Base-by-base conservation (phyloP, 2,888 invertebrate genomes). In the Acleris literana region DNA sequence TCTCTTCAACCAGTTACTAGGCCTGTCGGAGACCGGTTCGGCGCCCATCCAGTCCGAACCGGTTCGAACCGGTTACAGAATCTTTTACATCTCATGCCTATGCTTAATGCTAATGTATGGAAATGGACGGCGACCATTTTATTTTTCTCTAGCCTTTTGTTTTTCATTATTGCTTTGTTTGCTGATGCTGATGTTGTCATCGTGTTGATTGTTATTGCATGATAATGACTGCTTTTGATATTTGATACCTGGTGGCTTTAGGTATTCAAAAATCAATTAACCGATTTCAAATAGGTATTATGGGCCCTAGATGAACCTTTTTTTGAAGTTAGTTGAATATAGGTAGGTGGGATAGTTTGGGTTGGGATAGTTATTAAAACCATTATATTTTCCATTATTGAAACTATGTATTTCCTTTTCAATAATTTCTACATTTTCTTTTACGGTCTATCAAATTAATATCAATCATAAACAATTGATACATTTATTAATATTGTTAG, bases 391-490 rank as follows among this genome's bases (percentile, higher is more conserved):
- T 87, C 81, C 80, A 87, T 91, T 90, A 82, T 91, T 89, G 87
- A 90, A 91, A 87, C 92, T 90, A 90, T 92, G 88, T 92, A 90
- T 91, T 92, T 88, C 86, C 81, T 79, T 84, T 79, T 84, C 83
- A 83, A 86, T 90, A 86, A 87, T 88, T 89, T 90, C 91, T 90
- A 92, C 90, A 92, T 84, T 88, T 84, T 66, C 66, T 74, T 84
- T 91, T 88, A 90, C 86, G 80, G 87, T 83, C 90, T 92, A 91
- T 90, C 86, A 91, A 88, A 89, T 90, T 89, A 87, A 87, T 88
- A 92, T 90, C 91, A 91, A 92, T 92, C 83, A 88, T 87, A 90
- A 90, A 90, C 86, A 90, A 92, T 92, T 90, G 92, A 91, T 90
- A 88, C 85, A 87, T 85, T 85, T 80, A 85, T 81, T 76, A 82